These are phyloP conservation scores for Prionailurus viverrinus DNA, from an alignment of 2,113 vertebrate species.

Conservation along the genomic window DNA sequence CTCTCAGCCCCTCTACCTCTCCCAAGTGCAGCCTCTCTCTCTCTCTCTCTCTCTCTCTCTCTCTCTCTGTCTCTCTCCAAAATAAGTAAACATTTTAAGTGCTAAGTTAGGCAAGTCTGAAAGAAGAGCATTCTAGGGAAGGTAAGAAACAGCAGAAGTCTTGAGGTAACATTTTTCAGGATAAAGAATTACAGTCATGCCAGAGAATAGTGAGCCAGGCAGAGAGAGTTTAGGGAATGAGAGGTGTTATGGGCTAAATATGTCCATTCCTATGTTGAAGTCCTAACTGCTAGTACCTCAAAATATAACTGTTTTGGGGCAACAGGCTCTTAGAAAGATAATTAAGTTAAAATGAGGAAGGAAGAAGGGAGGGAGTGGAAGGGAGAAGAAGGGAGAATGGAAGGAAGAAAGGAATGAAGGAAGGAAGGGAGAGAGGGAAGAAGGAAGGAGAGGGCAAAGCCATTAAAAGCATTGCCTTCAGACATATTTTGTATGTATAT, in stretches of 20 bases:
- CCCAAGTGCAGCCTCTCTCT: too few species aligned
- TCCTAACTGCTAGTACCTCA: neutral
- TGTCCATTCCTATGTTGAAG: neutral
- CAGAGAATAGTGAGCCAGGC: neutral
- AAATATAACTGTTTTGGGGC: neutral
- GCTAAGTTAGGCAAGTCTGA: neutral
- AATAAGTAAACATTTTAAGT: neutral
- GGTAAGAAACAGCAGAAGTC: neutral
- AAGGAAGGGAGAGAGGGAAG: too few species aligned
- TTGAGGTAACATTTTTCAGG: neutral
- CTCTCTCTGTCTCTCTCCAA: too few species aligned
- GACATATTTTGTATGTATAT: neutral
- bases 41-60: too few species aligned
- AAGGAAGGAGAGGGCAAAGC: neutral
- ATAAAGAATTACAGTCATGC: neutral
- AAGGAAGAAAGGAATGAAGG: neutral
- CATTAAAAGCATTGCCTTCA: constrained; percentile 41
- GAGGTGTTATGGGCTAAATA: neutral
- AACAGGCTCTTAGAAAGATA: neutral
- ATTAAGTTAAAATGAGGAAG: constrained; percentile 29
- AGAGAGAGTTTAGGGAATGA: neutral
- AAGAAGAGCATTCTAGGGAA: neutral
- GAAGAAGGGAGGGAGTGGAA: neutral
- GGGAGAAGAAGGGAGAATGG: neutral
- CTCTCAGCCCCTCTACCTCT: too few species aligned